These are phyloP conservation scores for Schrankia costaestrigalis DNA, from an alignment of 2,888 invertebrate species.

Conservation along the genomic window DNA sequence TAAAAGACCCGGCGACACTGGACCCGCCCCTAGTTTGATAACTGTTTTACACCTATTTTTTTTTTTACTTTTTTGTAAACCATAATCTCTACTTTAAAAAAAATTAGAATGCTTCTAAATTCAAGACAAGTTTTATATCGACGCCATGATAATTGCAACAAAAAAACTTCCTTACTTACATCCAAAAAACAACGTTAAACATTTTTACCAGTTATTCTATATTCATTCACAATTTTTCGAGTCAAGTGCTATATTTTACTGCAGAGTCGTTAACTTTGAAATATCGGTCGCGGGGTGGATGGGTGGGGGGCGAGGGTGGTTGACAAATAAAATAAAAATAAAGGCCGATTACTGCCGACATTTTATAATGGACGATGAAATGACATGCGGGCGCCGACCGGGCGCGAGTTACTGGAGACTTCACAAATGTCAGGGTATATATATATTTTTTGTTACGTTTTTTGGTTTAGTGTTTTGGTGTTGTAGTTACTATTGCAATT, in stretches of 20 bases:
- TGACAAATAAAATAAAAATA: conserved; percentile 78
- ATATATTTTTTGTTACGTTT: conserved; percentile 24
- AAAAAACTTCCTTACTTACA: conserved; percentile 22
- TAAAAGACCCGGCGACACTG: too few species aligned
- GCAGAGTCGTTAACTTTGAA: conserved; percentile 77
- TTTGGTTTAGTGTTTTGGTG: conserved; percentile 17
- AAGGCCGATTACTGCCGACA: conserved; percentile 77
- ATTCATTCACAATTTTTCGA: conserved; percentile 63
- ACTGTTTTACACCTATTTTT: too few species aligned
- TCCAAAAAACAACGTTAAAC: conserved; percentile 40
- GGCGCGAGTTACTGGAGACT: conserved; percentile 43
- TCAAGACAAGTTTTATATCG: conserved; percentile 3
- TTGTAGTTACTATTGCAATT: conserved; percentile 18
- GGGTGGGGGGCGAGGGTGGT: conserved; percentile 41
- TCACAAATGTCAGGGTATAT: conserved; percentile 35
- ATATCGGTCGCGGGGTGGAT: conserved; percentile 61
- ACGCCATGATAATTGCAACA: conserved; percentile 30
- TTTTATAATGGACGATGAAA: conserved; percentile 77
- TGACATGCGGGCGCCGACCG: conserved; percentile 75
- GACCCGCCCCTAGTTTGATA: too few species aligned
- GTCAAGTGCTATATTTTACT: conserved; percentile 74
- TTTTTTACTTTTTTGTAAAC: too few species aligned
- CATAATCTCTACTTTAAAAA: too few species aligned
- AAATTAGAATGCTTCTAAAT: not conserved
- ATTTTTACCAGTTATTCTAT: conserved; percentile 46